Percentiles rank a stretch among this genome's conserved stretches.
Evolutionary conservation across 2,888 invertebrate species (phyloP).

Genomic region (Syrphus vitripennis): DNA sequence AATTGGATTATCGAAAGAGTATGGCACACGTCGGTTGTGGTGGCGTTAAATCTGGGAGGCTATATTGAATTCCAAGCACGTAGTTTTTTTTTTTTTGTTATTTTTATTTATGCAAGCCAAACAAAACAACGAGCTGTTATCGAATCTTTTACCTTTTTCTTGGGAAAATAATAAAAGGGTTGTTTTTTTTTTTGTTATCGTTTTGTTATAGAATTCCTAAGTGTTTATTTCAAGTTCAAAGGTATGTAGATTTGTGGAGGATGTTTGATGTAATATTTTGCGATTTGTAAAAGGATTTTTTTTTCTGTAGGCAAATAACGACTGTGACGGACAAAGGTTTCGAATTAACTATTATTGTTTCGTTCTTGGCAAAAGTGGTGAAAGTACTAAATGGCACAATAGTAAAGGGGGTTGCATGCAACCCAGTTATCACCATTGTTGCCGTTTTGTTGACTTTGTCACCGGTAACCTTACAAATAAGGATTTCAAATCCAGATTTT

Average conservation of each 20-base stretch:
- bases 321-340: conserved; percentile 46
- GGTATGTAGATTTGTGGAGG: neutral
- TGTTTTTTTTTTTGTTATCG: neutral
- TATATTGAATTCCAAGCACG: conserved; percentile 45
- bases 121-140: conserved; percentile 6
- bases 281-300: neutral
- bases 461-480: too few species aligned
- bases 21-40: neutral
- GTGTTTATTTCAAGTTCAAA: conserved; percentile 59
- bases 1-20: conserved; percentile 61
- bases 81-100: conserved; percentile 12
- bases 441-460: neutral
- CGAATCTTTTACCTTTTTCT: conserved; percentile 14
- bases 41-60: conserved; percentile 45
- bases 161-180: neutral
- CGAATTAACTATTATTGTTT: conserved; percentile 49
- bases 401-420: conserved; percentile 37
- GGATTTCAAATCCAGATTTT: too few species aligned
- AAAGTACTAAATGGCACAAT: conserved; percentile 32
- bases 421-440: neutral
- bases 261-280: conserved; percentile 11
- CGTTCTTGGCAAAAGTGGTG: conserved; percentile 53
- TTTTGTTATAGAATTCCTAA: conserved; percentile 23
- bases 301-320: neutral
- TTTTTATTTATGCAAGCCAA: conserved; percentile 46